phyloP scores from a whole-genome alignment of 2,888 invertebrate species.

The Notodonta ziczac region DNA sequence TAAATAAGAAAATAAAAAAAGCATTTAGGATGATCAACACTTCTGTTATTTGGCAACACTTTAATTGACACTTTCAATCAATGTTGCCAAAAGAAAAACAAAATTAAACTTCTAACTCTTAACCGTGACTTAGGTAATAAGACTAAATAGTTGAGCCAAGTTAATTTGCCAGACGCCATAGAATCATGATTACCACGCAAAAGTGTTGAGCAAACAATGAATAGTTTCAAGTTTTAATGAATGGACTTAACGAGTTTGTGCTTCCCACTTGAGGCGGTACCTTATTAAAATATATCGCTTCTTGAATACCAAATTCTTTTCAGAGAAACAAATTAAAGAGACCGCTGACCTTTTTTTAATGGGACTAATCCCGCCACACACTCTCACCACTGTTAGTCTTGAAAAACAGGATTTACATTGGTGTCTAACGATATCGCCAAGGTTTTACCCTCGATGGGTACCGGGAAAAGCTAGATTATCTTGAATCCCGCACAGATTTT shows the following conservation, averaged over 20 bases:
- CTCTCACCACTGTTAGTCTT: neutral
- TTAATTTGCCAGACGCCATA: constrained; percentile 38
- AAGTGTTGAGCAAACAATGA: constrained; percentile 23
- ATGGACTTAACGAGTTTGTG: constrained; percentile 42
- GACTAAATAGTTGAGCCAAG: constrained; percentile 36
- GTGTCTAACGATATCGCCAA: too few species aligned
- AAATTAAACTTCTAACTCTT: constrained; percentile 21
- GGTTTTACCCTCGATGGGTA: too few species aligned
- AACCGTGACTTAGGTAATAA: constrained; percentile 17
- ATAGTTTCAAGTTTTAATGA: constrained; percentile 50
- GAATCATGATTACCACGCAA: constrained; percentile 42
- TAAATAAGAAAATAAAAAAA: too few species aligned
- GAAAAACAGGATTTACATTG: too few species aligned
- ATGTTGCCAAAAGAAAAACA: constrained; percentile 16
- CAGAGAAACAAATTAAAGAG: too few species aligned
- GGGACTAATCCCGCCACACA: neutral
- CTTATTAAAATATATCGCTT: constrained; percentile 29
- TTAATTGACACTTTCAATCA: neutral
- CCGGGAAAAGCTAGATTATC: too few species aligned
- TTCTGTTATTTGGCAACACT: neutral
- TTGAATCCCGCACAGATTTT: too few species aligned
- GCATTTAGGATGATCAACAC: neutral
- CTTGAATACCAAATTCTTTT: too few species aligned
- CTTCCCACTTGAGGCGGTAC: constrained; percentile 27
- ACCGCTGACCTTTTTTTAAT: too few species aligned